Evolutionary conservation across 2,797 vertebrate species (phyloP).

Genomic region (Tadarida brasiliensis): DNA sequence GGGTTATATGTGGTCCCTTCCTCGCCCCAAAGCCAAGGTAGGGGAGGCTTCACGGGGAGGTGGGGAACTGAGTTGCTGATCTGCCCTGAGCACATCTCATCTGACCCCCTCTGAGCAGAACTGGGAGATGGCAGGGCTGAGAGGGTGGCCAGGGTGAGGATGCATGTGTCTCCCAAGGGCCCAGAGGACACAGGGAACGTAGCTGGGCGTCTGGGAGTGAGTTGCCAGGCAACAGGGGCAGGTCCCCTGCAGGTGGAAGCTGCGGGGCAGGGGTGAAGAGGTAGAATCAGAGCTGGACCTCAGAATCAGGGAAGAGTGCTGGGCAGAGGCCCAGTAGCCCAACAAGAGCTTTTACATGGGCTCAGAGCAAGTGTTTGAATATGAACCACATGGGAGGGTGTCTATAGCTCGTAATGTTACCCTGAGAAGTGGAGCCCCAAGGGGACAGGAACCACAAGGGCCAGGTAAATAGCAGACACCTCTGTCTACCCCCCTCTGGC

Average conservation of each 20-base stretch:
- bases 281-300: neutral
- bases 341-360: neutral
- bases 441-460: neutral
- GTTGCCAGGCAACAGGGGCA: accelerated
- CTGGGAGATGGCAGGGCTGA: neutral
- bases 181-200: neutral
- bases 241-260: neutral
- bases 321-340: no score
- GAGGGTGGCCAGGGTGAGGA: neutral
- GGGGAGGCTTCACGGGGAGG: neutral
- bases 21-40: neutral
- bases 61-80: neutral
- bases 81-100: neutral
- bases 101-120: neutral
- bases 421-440: neutral
- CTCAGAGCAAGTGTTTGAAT: neutral
- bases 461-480: neutral
- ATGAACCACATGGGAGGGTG: neutral
- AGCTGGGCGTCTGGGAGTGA: neutral
- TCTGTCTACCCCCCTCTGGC: neutral
- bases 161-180: accelerated
- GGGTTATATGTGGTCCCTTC: neutral
- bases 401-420: neutral
- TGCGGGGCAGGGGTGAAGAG: neutral
- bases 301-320: neutral